phyloP scores from a whole-genome alignment of 2,113 vertebrate genomes.

The Lutjanus erythropterus region DNA sequence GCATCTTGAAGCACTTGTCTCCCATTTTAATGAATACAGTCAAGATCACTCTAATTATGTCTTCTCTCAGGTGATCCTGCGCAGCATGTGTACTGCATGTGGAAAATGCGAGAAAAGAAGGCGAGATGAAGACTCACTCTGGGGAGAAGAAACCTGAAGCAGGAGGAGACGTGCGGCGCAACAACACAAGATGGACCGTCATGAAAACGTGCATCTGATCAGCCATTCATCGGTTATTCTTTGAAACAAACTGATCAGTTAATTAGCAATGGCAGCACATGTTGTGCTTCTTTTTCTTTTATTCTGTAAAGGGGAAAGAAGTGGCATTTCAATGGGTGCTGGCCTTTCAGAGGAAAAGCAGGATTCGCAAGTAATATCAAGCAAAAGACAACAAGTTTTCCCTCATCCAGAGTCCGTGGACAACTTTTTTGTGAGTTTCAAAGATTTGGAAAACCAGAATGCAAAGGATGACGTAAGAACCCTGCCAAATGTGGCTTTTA shows the following conservation, averaged over 20 bases:
- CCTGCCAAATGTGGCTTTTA: slow-evolving; percentile 25
- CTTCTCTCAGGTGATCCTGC: slow-evolving; percentile 60
- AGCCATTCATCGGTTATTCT: not conserved
- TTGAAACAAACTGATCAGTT: slow-evolving; percentile 31
- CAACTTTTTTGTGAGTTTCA: slow-evolving; percentile 11
- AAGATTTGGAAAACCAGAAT: slow-evolving; percentile 22
- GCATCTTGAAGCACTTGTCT: slow-evolving; percentile 31
- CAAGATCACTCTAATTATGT: slow-evolving; percentile 57
- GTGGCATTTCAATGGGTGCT: slow-evolving; percentile 27
- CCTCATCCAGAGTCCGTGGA: slow-evolving; percentile 20
- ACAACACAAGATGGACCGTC: slow-evolving; percentile 30
- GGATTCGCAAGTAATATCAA: slow-evolving; percentile 26
- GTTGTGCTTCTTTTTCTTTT: slow-evolving; percentile 67
- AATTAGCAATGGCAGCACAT: slow-evolving; percentile 54
- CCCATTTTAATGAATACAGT: slow-evolving; percentile 44
- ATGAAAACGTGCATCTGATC: slow-evolving; percentile 18
- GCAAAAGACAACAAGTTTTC: slow-evolving; percentile 41
- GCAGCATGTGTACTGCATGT: slow-evolving; percentile 30
- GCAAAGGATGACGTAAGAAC: slow-evolving; percentile 10
- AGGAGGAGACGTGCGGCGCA: slow-evolving; percentile 18
- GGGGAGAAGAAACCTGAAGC: slow-evolving; percentile 4
- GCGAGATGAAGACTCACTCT: slow-evolving; percentile 26
- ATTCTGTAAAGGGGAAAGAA: slow-evolving; percentile 49
- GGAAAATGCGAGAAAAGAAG: slow-evolving; percentile 28
- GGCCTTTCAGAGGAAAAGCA: slow-evolving; percentile 35